Conservation (phyloP, 2,797 vertebrate species). For the Mastacembelus armatus region DNA sequence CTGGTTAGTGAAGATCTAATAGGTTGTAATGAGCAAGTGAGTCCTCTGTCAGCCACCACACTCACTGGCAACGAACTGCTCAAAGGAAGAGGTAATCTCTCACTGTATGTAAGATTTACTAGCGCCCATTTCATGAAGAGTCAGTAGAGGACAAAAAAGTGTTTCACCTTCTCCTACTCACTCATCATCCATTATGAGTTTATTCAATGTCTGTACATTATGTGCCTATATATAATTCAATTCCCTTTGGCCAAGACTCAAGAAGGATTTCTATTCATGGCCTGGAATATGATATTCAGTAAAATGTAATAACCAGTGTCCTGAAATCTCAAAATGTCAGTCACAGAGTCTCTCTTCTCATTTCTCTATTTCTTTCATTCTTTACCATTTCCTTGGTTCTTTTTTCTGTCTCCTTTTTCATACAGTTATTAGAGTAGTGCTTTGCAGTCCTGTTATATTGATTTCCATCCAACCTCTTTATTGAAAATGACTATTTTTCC, state of each 20-base stretch:
- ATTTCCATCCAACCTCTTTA: slow-evolving; percentile 39
- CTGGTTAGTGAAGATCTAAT: slow-evolving; percentile 54
- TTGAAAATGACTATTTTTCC: slow-evolving; percentile 37
- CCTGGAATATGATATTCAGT: slow-evolving; percentile 53
- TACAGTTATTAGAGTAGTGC: slow-evolving; percentile 19
- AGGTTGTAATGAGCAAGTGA: slow-evolving; percentile 49
- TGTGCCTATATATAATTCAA: slow-evolving; percentile 59
- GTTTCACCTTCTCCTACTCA: slow-evolving; percentile 51
- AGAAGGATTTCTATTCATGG: slow-evolving; percentile 58
- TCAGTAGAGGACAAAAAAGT: slow-evolving; percentile 51
- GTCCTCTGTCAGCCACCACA: slow-evolving; percentile 21
- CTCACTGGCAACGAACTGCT: slow-evolving; percentile 55
- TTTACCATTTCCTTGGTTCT: neutral
- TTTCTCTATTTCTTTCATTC: slow-evolving; percentile 12
- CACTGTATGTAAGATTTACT: slow-evolving; percentile 59
- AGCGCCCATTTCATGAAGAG: slow-evolving; percentile 49
- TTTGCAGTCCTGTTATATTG: slow-evolving; percentile 33
- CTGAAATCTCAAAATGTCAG: slow-evolving; percentile 53
- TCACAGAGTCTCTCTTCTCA: slow-evolving; percentile 19
- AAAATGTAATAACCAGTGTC: slow-evolving; percentile 65
- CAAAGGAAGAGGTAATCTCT: slow-evolving; percentile 61
- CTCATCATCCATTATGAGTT: slow-evolving; percentile 51
- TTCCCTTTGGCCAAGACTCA: slow-evolving; percentile 51
- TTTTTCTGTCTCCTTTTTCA: slow-evolving; percentile 7
- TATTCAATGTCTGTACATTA: slow-evolving; percentile 61